Evolutionary conservation across 2,888 invertebrate species (phyloP), one percentile per base, ranked within the genome.

Genomic region (Cheilosia impressa): DNA sequence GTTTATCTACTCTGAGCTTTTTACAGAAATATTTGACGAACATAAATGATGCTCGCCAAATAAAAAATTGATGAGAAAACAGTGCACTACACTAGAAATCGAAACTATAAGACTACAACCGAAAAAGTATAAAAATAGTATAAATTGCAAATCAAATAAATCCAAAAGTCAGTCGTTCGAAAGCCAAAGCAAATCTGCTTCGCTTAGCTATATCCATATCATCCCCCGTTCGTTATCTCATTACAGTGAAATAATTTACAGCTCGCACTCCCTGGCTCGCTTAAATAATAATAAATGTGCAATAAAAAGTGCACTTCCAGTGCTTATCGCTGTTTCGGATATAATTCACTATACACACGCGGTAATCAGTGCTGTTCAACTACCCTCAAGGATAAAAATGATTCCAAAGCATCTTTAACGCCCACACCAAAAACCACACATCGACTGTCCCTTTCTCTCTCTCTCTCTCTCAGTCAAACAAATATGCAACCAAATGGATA

Each of bases 331-430:
- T 47, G 4, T 47, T 69, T 52, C 10, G 41, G 45, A 77, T 62
- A 82, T 77, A 82, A 77, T 47, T 82, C 45, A 71, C 63, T 71
- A 31, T 31, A 65, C 38, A 34, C 60, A 52, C 15, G 50, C 45
- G 63, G 77, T 63, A 47, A 71, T 71, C 58, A 57, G 24, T 47
- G 50, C 57, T 81, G 80, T 58, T 47, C 27, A 53, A 62, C 60
- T 72, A 72, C 66, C 82, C 82, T 62, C 15, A 83, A 82, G 82
- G 60, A 53, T 58, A 66, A 60, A 82, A 60, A 69, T n/a, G 31
- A 55, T 17, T 43, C 22, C 15, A 66, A 24, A 55, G 53, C 41
- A 83, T 77, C 77, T 77, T 83, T n/a, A 62, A 38, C 9, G 34
- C 17, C 50, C 43, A 52, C 31, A 6, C 17, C 10, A 27, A 38